Percentiles rank a stretch among this genome's conserved stretches.
phyloP scores from a whole-genome alignment of 2,797 vertebrate genomes.

The Micromesistius poutassou region DNA sequence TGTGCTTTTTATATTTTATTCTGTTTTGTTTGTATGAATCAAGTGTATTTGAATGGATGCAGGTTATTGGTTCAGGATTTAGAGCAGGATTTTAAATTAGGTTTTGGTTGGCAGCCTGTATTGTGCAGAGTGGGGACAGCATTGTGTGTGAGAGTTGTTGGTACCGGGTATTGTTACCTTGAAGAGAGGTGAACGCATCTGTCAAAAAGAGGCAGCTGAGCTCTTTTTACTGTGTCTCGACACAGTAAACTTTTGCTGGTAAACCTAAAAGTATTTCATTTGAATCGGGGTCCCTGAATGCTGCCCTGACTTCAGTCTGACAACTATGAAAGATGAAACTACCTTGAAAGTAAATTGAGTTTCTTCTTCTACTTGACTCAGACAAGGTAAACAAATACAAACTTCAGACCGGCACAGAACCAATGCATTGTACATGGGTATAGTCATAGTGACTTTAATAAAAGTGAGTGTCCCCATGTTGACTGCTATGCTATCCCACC shows the following conservation, averaged over 20 bases:
- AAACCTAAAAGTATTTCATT: not conserved
- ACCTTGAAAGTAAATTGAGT: not conserved
- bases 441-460: not conserved
- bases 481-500: not conserved
- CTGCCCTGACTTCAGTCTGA: not conserved
- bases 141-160: not conserved
- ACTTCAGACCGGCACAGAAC: not conserved
- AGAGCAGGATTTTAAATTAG: not conserved
- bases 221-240: not conserved
- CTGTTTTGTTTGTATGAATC: not conserved
- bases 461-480: not conserved
- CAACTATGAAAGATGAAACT: not conserved
- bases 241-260: not conserved
- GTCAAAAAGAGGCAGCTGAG: not conserved
- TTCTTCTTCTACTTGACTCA: not conserved
- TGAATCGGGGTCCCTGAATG: not conserved
- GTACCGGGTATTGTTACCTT: not conserved
- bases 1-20: not conserved
- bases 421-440: not conserved
- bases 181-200: not conserved
- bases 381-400: not conserved
- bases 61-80: not conserved
- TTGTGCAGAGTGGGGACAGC: not conserved
- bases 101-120: too few species aligned
- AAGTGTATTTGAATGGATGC: not conserved